These are phyloP conservation scores for Hydrotaea diabolus DNA, from an alignment of 2,888 invertebrate genomes.

Conservation along the genomic window DNA sequence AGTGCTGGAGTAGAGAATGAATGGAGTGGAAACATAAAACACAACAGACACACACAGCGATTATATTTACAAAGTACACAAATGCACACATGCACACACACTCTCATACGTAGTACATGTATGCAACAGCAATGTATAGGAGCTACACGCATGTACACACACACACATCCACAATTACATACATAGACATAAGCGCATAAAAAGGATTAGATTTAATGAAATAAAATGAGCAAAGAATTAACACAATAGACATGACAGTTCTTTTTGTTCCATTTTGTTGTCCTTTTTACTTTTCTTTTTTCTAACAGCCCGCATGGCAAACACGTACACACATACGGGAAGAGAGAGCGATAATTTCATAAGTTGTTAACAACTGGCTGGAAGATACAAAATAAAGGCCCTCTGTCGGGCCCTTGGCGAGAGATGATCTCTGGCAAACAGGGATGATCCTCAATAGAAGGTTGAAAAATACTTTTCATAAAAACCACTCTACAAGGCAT, in stretches of 20 bases:
- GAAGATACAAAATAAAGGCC: too few species aligned
- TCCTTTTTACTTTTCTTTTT: constrained; percentile 25
- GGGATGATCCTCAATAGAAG: too few species aligned
- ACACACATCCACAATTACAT: not conserved
- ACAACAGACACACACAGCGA: not conserved
- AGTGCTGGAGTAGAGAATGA: constrained; percentile 2
- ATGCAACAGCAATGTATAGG: not conserved
- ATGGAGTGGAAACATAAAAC: constrained; percentile 3
- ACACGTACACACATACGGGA: not conserved
- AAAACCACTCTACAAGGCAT: too few species aligned
- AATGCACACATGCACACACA: too few species aligned
- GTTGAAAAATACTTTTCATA: too few species aligned
- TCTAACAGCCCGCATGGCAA: not conserved
- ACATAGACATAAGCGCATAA: constrained; percentile 42
- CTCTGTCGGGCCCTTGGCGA: too few species aligned
- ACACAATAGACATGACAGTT: constrained; percentile 64
- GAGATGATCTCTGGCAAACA: too few species aligned
- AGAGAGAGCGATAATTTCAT: not conserved
- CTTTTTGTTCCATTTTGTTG: constrained; percentile 39
- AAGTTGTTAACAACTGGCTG: not conserved
- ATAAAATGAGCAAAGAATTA: constrained; percentile 68
- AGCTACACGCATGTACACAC: not conserved
- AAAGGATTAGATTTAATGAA: constrained; percentile 67
- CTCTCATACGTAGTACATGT: too few species aligned
- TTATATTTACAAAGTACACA: constrained; percentile 12